Evolutionary conservation across 1,140 invertebrate genomes (phyloP), one percentile per base, ranked within the genome.

Genomic region (Schlechtendalia chinensis): DNA sequence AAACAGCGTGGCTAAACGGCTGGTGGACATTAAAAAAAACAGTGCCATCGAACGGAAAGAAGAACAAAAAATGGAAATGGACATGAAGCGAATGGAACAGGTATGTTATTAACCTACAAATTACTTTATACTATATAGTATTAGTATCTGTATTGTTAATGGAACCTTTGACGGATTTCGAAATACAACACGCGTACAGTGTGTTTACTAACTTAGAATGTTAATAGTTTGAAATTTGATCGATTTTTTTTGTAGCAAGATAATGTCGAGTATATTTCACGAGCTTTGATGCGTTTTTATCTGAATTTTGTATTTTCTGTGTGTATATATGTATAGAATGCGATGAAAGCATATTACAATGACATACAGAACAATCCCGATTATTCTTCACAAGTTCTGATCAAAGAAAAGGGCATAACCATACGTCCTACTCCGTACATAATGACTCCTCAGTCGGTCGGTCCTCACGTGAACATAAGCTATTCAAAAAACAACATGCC

Each of bases 41-140:
- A 94, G 93, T 84, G 87, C 90, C 1, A 92, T 93, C 83, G 90
- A 95, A 81, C 90, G 91, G 58, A 93, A 93, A 84, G 90, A 92
- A 81, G 89, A 91, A 80, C 87, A 91, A 80, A 92, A 95, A 85
- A 89, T 93, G 82, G 92, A 95, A 84, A 86, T 89, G 82, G 91
- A 96, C 63, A 90, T 98, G 82, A 90, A 91, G 81, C 92, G 93
- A 86, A 97, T 98, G 92, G 95, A 98, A 88, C 90, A 89, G 84
- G 91, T 91, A 85, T 83, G 16, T 47, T 47, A 47, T 45, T 47
- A 45, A 24, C 22, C 32, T 39, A 39, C 32, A 8, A 39, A 39
- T 39, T 39, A 39, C 32, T 4, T 39, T 39, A 4, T 4, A 39
- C 32, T 39, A 39, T 39, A 39, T 39, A 39, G 32, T 39, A 39